Conservation (phyloP, 2,797 vertebrate species). For the Tragopan temminckii region DNA sequence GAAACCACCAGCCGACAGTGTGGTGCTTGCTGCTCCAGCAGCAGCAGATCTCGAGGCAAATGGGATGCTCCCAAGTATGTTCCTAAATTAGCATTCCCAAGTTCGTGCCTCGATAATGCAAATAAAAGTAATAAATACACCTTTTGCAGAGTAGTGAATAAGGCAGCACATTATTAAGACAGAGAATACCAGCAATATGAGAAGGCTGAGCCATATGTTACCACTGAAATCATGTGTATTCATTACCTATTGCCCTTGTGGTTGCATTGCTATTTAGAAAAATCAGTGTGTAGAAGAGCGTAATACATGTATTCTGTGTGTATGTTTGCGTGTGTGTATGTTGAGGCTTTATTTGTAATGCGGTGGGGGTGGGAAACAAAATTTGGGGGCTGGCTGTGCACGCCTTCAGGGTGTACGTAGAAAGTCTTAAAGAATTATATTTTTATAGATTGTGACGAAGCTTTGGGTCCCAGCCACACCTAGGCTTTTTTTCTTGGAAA, state of each 20-base stretch:
- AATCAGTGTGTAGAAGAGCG: conserved; percentile 61
- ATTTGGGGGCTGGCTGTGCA: conserved; percentile 65
- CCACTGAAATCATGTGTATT: conserved; percentile 21
- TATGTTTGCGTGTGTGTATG: background rate
- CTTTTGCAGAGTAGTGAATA: background rate
- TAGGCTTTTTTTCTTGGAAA: conserved; percentile 48
- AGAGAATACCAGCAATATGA: conserved; percentile 60
- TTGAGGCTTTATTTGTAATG: conserved; percentile 63
- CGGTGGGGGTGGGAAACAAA: conserved; percentile 38
- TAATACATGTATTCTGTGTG: conserved; percentile 37
- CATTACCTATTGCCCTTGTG: conserved; percentile 63
- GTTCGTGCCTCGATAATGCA: background rate
- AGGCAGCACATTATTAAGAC: conserved; percentile 26
- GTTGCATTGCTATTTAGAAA: conserved; percentile 70
- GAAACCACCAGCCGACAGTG: background rate
- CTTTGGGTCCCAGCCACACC: conserved; percentile 24
- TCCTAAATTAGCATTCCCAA: background rate
- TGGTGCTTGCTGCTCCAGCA: background rate
- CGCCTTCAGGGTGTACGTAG: conserved; percentile 49
- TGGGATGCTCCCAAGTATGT: background rate
- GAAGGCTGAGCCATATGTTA: conserved; percentile 73
- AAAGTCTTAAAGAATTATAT: conserved; percentile 62
- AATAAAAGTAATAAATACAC: background rate
- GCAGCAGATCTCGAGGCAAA: background rate
- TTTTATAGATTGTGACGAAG: conserved; percentile 64